These are phyloP conservation scores for Nothura maculosa DNA, from an alignment of 2,797 vertebrate species.

Conservation along the genomic window DNA sequence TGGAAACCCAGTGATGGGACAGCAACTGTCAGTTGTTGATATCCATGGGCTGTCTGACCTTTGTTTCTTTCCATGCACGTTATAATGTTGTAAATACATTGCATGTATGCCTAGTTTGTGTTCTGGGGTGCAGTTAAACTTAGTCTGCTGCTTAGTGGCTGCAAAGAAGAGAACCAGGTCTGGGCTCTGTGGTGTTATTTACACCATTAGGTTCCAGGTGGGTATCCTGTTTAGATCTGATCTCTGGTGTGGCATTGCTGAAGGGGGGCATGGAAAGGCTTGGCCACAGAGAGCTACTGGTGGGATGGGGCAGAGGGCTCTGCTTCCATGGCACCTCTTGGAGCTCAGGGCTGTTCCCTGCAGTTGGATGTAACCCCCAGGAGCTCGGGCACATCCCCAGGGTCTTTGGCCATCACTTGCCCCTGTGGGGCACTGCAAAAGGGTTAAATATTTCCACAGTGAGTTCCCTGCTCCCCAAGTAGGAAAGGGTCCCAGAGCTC, in stretches of 20 bases:
- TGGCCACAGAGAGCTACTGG: background rate
- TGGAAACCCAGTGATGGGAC: background rate
- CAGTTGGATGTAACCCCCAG: background rate
- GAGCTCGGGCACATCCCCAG: background rate
- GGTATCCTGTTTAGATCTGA: conserved; percentile 32
- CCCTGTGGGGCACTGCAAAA: background rate
- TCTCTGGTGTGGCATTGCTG: conserved; percentile 32
- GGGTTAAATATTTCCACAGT: conserved; percentile 44
- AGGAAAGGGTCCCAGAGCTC: conserved; percentile 53
- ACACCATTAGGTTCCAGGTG: background rate
- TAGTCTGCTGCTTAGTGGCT: background rate
- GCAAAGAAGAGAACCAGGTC: background rate
- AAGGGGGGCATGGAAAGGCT: background rate
- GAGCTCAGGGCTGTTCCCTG: background rate
- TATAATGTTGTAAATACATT: background rate
- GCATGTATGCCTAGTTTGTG: background rate
- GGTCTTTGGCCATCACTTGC: background rate
- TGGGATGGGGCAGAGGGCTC: background rate
- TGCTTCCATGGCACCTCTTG: background rate
- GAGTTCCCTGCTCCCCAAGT: background rate
- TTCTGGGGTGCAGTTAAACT: background rate
- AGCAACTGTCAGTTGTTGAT: background rate
- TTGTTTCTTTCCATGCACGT: background rate
- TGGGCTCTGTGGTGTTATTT: background rate
- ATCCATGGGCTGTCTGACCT: background rate